A percentile compares a stretch with the other conserved stretches of the same genome.
Conservation (phyloP, 2,113 vertebrate species). For the Taurulus bubalis region DNA sequence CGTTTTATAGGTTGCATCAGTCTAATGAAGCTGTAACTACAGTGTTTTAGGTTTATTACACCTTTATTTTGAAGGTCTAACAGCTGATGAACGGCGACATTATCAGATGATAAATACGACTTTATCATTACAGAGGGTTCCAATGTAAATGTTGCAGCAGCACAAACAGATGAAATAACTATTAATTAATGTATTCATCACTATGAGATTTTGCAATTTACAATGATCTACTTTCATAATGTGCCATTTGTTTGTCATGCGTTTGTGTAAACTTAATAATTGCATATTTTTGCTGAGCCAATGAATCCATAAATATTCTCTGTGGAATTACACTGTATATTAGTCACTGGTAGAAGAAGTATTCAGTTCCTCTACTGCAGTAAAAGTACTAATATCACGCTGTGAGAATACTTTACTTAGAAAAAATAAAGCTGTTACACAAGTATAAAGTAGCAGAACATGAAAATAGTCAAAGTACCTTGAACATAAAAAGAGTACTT, state of each 20-base stretch:
- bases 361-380: not conserved
- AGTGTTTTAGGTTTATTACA: not conserved
- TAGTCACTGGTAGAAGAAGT: not conserved
- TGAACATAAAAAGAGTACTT: not conserved
- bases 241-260: not conserved
- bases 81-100: not conserved
- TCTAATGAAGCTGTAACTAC: not conserved
- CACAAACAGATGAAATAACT: not conserved
- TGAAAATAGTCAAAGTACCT: not conserved
- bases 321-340: not conserved
- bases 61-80: not conserved
- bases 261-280: not conserved
- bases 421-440: no score
- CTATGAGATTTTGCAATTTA: not conserved
- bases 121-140: not conserved
- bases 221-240: not conserved
- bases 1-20: not conserved
- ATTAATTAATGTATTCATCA: not conserved
- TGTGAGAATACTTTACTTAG: not conserved
- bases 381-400: not conserved
- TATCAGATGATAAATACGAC: not conserved
- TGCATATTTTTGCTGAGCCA: not conserved
- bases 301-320: not conserved
- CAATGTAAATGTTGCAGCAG: not conserved
- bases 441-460: not conserved